phyloP scores from a whole-genome alignment of 2,888 invertebrate species.

The Melanotus villosus region DNA sequence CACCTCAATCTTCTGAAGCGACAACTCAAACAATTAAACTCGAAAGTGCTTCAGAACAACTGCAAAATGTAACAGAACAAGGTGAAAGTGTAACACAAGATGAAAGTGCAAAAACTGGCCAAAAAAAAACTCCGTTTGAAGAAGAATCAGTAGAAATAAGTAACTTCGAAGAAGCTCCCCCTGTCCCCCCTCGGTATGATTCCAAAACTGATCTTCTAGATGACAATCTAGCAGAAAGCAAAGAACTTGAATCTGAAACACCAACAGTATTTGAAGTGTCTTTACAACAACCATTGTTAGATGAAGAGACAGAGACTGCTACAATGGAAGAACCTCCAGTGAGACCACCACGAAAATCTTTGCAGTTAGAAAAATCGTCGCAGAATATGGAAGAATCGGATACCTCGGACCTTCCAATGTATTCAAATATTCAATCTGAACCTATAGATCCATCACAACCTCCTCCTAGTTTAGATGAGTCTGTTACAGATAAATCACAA shows the following conservation, averaged over 20 bases:
- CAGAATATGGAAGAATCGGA: conserved; percentile 15
- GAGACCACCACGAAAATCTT: conserved; percentile 37
- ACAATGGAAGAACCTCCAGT: conserved; percentile 13
- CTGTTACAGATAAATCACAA: background rate
- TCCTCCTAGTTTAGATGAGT: too few species aligned
- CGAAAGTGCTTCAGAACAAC: conserved; percentile 9
- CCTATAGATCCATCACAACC: background rate
- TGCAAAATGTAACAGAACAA: conserved; percentile 15
- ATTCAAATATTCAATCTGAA: too few species aligned
- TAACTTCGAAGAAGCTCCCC: conserved; percentile 67
- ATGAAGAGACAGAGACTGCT: background rate
- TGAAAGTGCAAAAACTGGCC: conserved; percentile 45
- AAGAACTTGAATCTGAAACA: conserved; percentile 14
- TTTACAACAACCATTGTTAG: background rate
- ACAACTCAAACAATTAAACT: conserved; percentile 28
- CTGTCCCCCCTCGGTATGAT: conserved; percentile 60
- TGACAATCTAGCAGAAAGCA: conserved; percentile 17
- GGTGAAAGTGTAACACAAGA: conserved; percentile 1
- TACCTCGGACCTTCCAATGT: too few species aligned
- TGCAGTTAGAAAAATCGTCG: conserved; percentile 16
- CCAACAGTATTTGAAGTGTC: background rate
- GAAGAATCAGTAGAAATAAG: conserved; percentile 69
- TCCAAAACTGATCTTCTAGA: conserved; percentile 32
- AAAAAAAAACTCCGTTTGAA: conserved; percentile 66
- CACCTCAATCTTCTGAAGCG: conserved; percentile 19